Base-by-base conservation (phyloP, 1,140 invertebrate species). In the Stegodyphus dumicola region DNA sequence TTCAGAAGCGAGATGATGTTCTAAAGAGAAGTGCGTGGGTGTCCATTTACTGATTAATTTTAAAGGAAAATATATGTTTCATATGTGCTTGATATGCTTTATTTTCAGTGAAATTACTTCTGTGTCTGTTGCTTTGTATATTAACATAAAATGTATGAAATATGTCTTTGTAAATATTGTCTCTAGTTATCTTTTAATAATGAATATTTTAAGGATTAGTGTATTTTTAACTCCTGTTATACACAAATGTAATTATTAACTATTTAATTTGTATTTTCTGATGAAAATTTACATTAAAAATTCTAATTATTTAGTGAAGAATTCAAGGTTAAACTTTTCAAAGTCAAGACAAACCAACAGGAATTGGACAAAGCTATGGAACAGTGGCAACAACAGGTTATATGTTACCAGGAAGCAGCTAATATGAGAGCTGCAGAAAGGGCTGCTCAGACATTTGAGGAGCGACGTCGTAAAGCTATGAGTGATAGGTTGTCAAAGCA, bases 1-100 rank as follows among this genome's bases (percentile, higher is more conserved):
- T 86, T 54, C 85, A 80, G 48, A 86, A 86, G 33, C 60, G 85
- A 67, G 85, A 86, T 66, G 69, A 76, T 66, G 52, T 75, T 9
- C 71, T 86, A n/a, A 86, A 86, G 85, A 74, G 77, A 86, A 86
- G 85, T 86, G 85, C 85, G 85, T 86, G 77, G 85, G 85, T 86
- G 77, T 86, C 85, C 71, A 69, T 80, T 81, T 81, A 15, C 15
- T 86, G 64, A 51, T 86, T 51, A 49, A 51, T 48, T 7, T 56
- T 33, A 33, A 33, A 33, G 33, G 33, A 33, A 33, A 33, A 33
- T 33, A 3, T 33, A 33, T 33, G 33, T 33, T 33, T 33, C 33
- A 33, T 33, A 33, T 33, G 33, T 33, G 33, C 3, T 33, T 33
- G 33, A 33, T 33, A 33, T 3, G 3, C 33, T 33, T 33, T 33